phyloP scores from a whole-genome alignment of 64 coral and sea anemone species.

The Montipora cactus region DNA sequence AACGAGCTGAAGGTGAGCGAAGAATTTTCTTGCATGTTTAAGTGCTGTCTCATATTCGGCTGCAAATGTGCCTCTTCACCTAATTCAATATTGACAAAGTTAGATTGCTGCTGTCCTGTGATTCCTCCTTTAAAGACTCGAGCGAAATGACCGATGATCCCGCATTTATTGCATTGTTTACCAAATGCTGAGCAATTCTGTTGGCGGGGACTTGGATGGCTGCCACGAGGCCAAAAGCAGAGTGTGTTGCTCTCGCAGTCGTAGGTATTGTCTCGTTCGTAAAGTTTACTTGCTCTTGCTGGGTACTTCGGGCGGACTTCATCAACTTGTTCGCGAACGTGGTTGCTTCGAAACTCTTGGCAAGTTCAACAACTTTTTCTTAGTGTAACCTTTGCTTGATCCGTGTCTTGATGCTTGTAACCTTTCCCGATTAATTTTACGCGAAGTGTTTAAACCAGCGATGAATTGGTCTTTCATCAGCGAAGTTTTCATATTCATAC shows the following conservation, averaged over 20 bases:
- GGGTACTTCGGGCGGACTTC: background rate
- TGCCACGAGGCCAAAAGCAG: background rate
- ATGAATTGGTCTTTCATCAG: constrained; percentile 37
- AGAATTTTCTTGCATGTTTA: constrained; percentile 4
- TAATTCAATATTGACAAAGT: constrained; percentile 5
- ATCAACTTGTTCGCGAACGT: constrained; percentile 25
- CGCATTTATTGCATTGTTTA: constrained; percentile 44
- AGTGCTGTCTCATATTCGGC: background rate
- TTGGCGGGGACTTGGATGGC: constrained; percentile 15
- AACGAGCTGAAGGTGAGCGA: constrained; percentile 35
- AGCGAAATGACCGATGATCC: constrained; percentile 11
- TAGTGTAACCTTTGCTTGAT: background rate
- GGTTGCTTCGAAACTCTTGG: constrained; percentile 31
- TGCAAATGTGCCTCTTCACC: constrained; percentile 18
- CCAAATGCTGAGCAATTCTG: constrained; percentile 26
- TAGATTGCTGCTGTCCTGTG: background rate
- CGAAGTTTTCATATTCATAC: constrained; percentile 37
- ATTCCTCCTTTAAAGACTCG: background rate
- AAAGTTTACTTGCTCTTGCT: background rate
- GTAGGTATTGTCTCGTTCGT: background rate
- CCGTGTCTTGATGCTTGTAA: background rate
- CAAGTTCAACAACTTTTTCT: constrained; percentile 19
- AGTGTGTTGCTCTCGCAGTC: background rate
- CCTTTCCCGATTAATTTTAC: constrained; percentile 34
- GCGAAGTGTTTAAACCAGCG: constrained; percentile 5